Conservation (phyloP, 2,888 invertebrate species). For the Busseola fusca region DNA sequence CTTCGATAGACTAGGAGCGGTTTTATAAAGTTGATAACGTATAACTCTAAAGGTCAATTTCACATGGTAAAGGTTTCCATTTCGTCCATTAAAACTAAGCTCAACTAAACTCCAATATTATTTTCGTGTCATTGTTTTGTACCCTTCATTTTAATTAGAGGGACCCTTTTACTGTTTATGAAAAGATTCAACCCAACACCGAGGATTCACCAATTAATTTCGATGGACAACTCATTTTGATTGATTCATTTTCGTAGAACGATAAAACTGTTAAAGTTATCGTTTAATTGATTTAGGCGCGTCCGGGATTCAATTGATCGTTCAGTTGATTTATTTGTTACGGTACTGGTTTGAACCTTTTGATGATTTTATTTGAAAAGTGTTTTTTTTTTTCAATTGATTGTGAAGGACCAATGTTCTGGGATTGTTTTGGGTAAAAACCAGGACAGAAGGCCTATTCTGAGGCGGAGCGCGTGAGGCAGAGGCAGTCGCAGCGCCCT, state of each 20-base stretch:
- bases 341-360: background rate
- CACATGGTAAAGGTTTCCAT: background rate
- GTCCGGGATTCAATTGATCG: constrained; percentile 15
- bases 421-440: background rate
- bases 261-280: constrained; percentile 41
- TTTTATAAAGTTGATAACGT: background rate
- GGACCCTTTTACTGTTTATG: constrained; percentile 59
- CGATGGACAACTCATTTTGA: constrained; percentile 41
- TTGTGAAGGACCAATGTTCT: background rate
- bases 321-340: constrained; percentile 28
- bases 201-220: constrained; percentile 51
- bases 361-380: background rate
- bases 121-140: constrained; percentile 28
- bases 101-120: constrained; percentile 27
- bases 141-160: constrained; percentile 61
- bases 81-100: constrained; percentile 24
- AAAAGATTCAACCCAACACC: constrained; percentile 52
- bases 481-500: too few species aligned
- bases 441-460: background rate
- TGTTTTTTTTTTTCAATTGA: background rate
- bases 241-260: constrained; percentile 37
- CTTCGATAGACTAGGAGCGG: background rate
- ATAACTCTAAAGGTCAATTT: background rate
- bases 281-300: constrained; percentile 29
- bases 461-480: too few species aligned